Evolutionary conservation across 2,113 vertebrate species (phyloP).

Genomic region (Laticauda laticaudata): DNA sequence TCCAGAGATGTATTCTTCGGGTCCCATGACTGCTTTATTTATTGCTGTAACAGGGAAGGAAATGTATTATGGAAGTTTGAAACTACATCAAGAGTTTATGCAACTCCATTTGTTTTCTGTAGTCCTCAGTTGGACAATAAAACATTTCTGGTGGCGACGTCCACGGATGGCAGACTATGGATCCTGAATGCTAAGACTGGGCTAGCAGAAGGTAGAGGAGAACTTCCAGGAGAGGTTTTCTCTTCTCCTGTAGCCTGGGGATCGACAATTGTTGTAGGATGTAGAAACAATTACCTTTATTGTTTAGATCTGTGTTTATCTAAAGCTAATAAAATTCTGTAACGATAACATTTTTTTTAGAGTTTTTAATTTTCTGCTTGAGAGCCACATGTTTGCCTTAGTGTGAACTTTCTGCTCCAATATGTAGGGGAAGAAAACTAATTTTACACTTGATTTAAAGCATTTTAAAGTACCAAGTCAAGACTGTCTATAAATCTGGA

Average conservation of each 20-base stretch:
- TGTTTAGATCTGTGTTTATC: slow-evolving; percentile 75
- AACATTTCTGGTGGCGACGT: slow-evolving; percentile 76
- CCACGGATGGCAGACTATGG: slow-evolving; percentile 91
- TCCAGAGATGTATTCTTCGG: slow-evolving; percentile 82
- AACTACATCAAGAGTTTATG: slow-evolving; percentile 82
- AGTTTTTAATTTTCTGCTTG: neutral
- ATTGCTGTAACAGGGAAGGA: slow-evolving; percentile 81
- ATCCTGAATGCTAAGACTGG: slow-evolving; percentile 81
- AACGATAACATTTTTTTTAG: neutral
- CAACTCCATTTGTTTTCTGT: slow-evolving; percentile 82
- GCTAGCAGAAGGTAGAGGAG: slow-evolving; percentile 53
- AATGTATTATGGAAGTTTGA: slow-evolving; percentile 83
- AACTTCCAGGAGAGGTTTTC: slow-evolving; percentile 87
- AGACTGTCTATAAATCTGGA: neutral
- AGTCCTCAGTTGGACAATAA: slow-evolving; percentile 51
- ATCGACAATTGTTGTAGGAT: slow-evolving; percentile 82
- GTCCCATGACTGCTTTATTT: slow-evolving; percentile 85
- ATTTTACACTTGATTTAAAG: neutral
- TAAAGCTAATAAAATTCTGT: slow-evolving; percentile 11
- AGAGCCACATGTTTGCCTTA: neutral
- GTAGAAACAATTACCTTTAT: slow-evolving; percentile 91
- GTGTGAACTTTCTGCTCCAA: neutral
- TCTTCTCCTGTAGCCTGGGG: slow-evolving; percentile 87
- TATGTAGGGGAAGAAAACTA: neutral
- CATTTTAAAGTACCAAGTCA: neutral